Conservation (phyloP, 2,888 invertebrate species). For the Agapostemon virescens region DNA sequence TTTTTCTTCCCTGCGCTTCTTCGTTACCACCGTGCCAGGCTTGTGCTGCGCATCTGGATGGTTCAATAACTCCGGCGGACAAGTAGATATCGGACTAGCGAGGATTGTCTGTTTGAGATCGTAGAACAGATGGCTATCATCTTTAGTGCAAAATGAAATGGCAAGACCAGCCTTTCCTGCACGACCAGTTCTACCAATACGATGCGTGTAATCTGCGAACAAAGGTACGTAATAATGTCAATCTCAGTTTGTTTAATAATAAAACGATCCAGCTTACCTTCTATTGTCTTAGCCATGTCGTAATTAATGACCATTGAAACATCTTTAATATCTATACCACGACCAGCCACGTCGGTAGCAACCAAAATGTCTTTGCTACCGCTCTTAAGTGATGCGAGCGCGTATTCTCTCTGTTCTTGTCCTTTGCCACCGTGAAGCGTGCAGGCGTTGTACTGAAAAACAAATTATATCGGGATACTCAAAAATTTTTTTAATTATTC, state of each 20-base stretch:
- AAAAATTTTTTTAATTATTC: too few species aligned
- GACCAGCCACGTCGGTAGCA: constrained; percentile 99
- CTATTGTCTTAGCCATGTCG: constrained; percentile 99
- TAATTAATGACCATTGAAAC: constrained; percentile 99
- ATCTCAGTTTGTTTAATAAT: background rate
- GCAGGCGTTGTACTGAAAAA: constrained; percentile 91
- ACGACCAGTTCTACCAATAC: constrained; percentile 99
- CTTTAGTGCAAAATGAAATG: constrained; percentile 97
- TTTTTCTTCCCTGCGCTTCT: constrained; percentile 96
- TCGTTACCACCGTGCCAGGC: constrained; percentile 96
- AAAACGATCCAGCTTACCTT: constrained; percentile 82
- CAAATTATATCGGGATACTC: too few species aligned
- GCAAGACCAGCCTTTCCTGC: constrained; percentile 99
- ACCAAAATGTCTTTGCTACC: constrained; percentile 99
- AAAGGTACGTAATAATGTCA: background rate
- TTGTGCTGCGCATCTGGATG: constrained; percentile 99
- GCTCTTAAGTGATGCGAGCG: constrained; percentile 96
- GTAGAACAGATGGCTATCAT: constrained; percentile 96
- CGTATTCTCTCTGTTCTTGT: constrained; percentile 99
- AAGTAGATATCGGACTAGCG: constrained; percentile 94
- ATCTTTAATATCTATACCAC: constrained; percentile 99
- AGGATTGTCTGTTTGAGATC: constrained; percentile 96
- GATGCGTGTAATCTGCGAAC: constrained; percentile 92
- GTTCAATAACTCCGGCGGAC: constrained; percentile 97
- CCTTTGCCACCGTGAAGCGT: constrained; percentile 99